phyloP scores from a whole-genome alignment of 1,140 invertebrate species.

The Nephila pilipes region DNA sequence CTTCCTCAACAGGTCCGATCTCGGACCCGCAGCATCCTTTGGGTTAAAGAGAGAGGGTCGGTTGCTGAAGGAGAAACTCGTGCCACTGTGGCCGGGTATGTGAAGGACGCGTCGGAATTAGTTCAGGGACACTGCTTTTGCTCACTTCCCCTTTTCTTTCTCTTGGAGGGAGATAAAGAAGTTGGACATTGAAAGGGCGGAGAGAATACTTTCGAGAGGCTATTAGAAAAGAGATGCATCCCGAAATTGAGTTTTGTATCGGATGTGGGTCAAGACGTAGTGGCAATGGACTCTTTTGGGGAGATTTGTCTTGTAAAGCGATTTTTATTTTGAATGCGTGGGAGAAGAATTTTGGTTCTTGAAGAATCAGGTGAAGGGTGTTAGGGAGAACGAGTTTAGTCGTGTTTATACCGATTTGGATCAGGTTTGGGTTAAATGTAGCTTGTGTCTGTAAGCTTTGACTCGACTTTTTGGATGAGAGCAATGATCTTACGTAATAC shows the following conservation, averaged over 20 bases:
- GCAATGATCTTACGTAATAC: too few species aligned
- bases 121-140: background rate
- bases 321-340: background rate
- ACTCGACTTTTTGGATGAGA: too few species aligned
- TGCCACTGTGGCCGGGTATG: constrained; percentile 20
- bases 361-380: background rate
- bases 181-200: background rate
- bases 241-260: background rate
- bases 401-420: background rate
- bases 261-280: background rate
- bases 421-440: background rate
- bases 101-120: constrained; percentile 26
- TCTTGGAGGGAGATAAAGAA: background rate
- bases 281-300: background rate
- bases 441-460: too few species aligned
- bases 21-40: background rate
- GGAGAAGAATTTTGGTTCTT: constrained; percentile 5
- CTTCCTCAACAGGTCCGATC: background rate
- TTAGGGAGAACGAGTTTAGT: background rate
- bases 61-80: background rate
- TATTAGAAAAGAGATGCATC: background rate
- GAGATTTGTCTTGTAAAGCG: too few species aligned
- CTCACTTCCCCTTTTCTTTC: background rate
- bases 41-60: background rate
- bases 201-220: too few species aligned